Evolutionary conservation across 2,797 vertebrate genomes (phyloP), one percentile per base, ranked within the genome.

Genomic region (Peromyscus eremicus): DNA sequence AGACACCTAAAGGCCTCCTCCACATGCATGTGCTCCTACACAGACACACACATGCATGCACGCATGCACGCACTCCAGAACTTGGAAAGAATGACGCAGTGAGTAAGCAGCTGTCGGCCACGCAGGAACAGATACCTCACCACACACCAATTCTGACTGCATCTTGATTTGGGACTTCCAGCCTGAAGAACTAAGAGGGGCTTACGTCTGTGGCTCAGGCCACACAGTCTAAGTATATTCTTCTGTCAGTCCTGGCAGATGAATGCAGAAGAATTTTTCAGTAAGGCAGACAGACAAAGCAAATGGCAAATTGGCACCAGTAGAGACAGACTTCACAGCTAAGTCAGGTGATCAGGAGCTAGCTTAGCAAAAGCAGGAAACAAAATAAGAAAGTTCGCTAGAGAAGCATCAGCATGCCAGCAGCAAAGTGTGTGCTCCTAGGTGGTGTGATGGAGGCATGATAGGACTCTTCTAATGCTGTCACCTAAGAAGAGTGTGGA

Each of bases 11-110:
- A 77, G 75, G 29, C 46, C 29, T 52, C 46, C 52, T 52, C 46
- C 52, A 25, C 52, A 14, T 37, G 34, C 11, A 9, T 0, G 4
- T 0, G 16, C 4, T 1, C 46, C 6, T 40, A 2, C 37, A 71
- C 17, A 71, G 16, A 71, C 70, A 37, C 70, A 37, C 17, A 16
- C 6, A 37, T 12, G 8, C 49, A 12, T 46, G 11, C 34, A 71
- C 17, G 6, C 12, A 52, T 1, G 7, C 32, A n/a, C 5, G 2
- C 6, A 32, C 32, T 0, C 34, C 40, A 62, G 32, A 40, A 14
- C 40, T 32, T 32, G 57, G 37, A 25, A 66, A 43, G 25, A 76
- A 16, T 0, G 6, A 16, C 5, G 0, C 23, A 49, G 75, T 1
- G 32, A 77, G 8, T 27, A 64, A 37, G 32, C 0, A 2, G 14